Evolutionary conservation across 2,888 invertebrate genomes (phyloP).

Genomic region (Selenia dentaria): DNA sequence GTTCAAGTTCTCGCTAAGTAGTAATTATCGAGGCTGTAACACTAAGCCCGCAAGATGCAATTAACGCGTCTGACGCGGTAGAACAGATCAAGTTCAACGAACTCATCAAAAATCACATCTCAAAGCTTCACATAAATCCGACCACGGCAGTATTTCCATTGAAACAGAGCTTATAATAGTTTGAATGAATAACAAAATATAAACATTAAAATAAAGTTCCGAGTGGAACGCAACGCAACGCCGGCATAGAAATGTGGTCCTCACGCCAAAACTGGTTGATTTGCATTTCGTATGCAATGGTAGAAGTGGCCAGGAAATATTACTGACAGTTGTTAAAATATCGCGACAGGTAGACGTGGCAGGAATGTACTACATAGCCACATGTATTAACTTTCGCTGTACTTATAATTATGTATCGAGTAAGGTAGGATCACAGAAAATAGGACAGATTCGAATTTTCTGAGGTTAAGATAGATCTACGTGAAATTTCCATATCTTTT

Average conservation of each 20-base stretch:
- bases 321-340: constrained; percentile 40
- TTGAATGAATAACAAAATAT: constrained; percentile 30
- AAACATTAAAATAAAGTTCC: constrained; percentile 43
- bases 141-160: constrained; percentile 16
- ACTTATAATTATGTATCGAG: too few relatives aligned
- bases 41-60: constrained; percentile 7
- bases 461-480: too few relatives aligned
- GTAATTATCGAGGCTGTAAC: constrained; percentile 8
- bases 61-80: constrained; percentile 34
- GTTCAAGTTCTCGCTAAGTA: constrained; percentile 12
- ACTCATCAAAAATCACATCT: constrained; percentile 56
- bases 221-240: constrained; percentile 36
- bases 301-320: constrained; percentile 36
- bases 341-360: constrained; percentile 38
- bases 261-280: constrained; percentile 32
- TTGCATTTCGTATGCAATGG: constrained; percentile 38
- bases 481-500: too few relatives aligned
- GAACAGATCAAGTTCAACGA: constrained; percentile 54
- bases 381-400: too few relatives aligned
- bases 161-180: constrained; percentile 11
- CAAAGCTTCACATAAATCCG: constrained; percentile 26
- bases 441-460: too few relatives aligned
- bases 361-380: constrained; percentile 7
- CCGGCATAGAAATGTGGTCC: constrained; percentile 40
- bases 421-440: too few relatives aligned